Evolutionary conservation across 2,113 vertebrate genomes (phyloP).

Genomic region (Austrofundulus limnaeus): DNA sequence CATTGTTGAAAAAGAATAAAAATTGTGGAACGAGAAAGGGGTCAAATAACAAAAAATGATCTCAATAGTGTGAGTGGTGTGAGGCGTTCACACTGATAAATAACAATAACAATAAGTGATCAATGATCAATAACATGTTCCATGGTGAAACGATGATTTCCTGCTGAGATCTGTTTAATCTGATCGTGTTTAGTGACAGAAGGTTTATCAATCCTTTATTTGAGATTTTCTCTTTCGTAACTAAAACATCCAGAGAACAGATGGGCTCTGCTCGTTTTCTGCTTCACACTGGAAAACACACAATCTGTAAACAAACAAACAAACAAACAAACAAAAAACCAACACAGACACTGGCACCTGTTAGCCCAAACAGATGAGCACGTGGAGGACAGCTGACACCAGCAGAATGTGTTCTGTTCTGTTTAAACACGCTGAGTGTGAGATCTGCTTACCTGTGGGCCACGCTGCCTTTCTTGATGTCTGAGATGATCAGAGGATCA

Average conservation of each 20-base stretch:
- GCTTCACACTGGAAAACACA: conserved; percentile 41
- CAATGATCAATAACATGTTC: too few species aligned
- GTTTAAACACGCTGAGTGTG: background rate
- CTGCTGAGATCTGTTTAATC: too few species aligned
- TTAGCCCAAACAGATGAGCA: conserved; percentile 32
- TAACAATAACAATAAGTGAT: too few species aligned
- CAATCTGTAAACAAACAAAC: conserved; percentile 33
- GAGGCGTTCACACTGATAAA: too few species aligned
- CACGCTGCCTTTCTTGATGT: conserved; percentile 98
- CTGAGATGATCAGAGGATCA: conserved; percentile 96
- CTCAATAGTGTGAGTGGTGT: too few species aligned
- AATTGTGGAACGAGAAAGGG: too few species aligned
- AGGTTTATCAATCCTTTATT: too few species aligned
- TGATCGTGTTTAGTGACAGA: too few species aligned
- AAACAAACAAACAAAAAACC: conserved; percentile 2
- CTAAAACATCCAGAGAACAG: conserved; percentile 5
- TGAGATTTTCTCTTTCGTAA: background rate
- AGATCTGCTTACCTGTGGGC: conserved; percentile 87
- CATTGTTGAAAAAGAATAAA: too few species aligned
- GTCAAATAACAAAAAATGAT: too few species aligned
- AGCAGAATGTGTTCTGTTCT: background rate
- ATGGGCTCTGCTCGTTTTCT: conserved; percentile 25
- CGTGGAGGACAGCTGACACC: conserved; percentile 18
- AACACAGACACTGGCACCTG: background rate
- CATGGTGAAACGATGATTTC: too few species aligned